phyloP scores from a whole-genome alignment of 2,888 invertebrate genomes.

The Stictocephala bisonia region DNA sequence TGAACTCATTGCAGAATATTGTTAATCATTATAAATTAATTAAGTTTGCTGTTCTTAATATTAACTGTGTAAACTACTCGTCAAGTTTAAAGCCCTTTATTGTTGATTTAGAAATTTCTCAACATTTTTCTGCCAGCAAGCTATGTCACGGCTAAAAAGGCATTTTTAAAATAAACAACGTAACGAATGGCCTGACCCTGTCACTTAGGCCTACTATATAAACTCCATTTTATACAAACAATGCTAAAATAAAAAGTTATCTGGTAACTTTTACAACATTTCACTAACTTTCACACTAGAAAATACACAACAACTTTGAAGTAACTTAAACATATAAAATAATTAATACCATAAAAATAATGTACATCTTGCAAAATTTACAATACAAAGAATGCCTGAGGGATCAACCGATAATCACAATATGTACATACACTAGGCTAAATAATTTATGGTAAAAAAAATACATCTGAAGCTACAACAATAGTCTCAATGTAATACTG shows the following conservation, averaged over 20 bases:
- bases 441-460: constrained; percentile 20
- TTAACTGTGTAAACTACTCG: too few species aligned
- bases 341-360: constrained; percentile 30
- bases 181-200: constrained; percentile 13
- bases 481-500: too few species aligned
- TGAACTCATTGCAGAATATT: too few species aligned
- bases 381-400: constrained; percentile 8
- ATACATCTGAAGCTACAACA: constrained; percentile 2
- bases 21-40: too few species aligned
- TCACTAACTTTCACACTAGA: constrained; percentile 36
- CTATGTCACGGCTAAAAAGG: too few species aligned
- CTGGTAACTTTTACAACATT: constrained; percentile 31
- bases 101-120: too few species aligned
- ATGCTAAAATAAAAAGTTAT: constrained; percentile 30
- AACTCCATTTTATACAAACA: constrained; percentile 38
- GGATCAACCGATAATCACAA: constrained; percentile 18
- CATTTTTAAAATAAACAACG: too few species aligned
- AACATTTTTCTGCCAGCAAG: too few species aligned
- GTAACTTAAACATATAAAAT: constrained; percentile 19
- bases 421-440: constrained; percentile 26
- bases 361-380: constrained; percentile 29
- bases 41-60: too few species aligned
- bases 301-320: constrained; percentile 16
- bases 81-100: too few species aligned
- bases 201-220: constrained; percentile 31